Conservation (phyloP, 2,888 invertebrate genomes). For the Drosophila merina region DNA sequence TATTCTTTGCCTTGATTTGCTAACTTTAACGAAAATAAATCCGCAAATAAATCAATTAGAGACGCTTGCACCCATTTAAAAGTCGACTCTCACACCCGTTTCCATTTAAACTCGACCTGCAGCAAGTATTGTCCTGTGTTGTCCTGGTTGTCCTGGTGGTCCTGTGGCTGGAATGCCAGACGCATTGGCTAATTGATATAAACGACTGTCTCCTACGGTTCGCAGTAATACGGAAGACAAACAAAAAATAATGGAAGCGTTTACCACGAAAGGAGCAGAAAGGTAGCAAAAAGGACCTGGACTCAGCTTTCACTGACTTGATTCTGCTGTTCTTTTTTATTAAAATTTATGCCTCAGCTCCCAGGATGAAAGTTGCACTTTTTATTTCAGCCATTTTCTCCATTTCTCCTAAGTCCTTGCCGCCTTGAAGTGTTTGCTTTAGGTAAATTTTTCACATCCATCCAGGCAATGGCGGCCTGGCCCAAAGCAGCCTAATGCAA, state of each 20-base stretch:
- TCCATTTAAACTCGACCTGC: slow-evolving; percentile 25
- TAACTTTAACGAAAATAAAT: slow-evolving; percentile 19
- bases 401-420: slow-evolving; percentile 7
- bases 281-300: slow-evolving; percentile 5
- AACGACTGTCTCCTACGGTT: slow-evolving; percentile 72
- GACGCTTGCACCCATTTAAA: slow-evolving; percentile 36
- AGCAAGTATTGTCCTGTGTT: slow-evolving; percentile 49
- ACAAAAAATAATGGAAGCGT: slow-evolving; percentile 25
- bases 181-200: slow-evolving; percentile 72
- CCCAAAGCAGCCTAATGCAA: slow-evolving; percentile 56
- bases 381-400: background rate
- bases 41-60: slow-evolving; percentile 47
- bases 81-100: slow-evolving; percentile 14
- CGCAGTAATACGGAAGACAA: slow-evolving; percentile 29
- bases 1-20: slow-evolving; percentile 1
- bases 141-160: background rate
- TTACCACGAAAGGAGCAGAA: slow-evolving; percentile 10
- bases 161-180: slow-evolving; percentile 51
- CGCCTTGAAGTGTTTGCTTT: slow-evolving; percentile 31
- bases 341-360: slow-evolving; percentile 63
- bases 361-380: slow-evolving; percentile 50
- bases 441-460: slow-evolving; percentile 31
- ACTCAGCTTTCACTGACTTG: slow-evolving; percentile 55
- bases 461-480: slow-evolving; percentile 4
- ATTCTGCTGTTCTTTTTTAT: slow-evolving; percentile 55